Percentiles rank a stretch among this genome's conserved stretches.
phyloP scores from a whole-genome alignment of 1,140 invertebrate genomes.

The Drosophila cardini region DNA sequence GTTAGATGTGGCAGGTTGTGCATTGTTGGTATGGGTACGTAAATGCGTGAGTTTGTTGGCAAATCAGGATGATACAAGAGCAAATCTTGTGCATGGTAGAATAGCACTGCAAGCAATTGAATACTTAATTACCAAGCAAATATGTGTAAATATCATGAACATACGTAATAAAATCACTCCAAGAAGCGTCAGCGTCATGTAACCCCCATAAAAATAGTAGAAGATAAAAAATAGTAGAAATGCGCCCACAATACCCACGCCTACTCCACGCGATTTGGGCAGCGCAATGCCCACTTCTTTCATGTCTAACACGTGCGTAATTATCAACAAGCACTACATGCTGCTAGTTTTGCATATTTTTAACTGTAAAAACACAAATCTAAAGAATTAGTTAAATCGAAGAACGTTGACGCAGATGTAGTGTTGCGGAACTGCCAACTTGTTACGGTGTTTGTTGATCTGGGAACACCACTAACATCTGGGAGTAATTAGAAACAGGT shows the following conservation, averaged over 20 bases:
- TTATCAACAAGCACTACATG: conserved; percentile 55
- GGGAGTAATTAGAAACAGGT: conserved; percentile 22
- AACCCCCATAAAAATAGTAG: conserved; percentile 93
- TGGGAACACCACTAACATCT: conserved; percentile 30
- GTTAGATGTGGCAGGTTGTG: conserved; percentile 91
- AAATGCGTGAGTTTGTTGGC: conserved; percentile 93
- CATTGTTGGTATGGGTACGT: conserved; percentile 93
- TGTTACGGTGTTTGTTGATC: neutral
- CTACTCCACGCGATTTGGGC: conserved; percentile 74
- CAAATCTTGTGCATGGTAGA: conserved; percentile 94
- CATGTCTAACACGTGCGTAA: conserved; percentile 48
- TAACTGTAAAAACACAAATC: conserved; percentile 16
- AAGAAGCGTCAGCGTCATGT: conserved; percentile 89
- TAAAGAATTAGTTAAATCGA: conserved; percentile 14
- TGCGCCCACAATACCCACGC: conserved; percentile 62
- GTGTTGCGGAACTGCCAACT: conserved; percentile 34
- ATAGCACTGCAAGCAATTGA: conserved; percentile 86
- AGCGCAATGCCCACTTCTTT: conserved; percentile 77
- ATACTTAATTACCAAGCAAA: neutral
- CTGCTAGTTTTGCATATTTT: conserved; percentile 26
- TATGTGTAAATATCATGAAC: conserved; percentile 41
- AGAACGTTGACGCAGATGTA: conserved; percentile 25
- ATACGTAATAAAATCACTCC: conserved; percentile 89
- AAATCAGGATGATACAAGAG: conserved; percentile 95
- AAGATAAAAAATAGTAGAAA: conserved; percentile 86